Conservation (phyloP, 53 echinoderm and acorn worm species). For the Stichopus horrens region DNA sequence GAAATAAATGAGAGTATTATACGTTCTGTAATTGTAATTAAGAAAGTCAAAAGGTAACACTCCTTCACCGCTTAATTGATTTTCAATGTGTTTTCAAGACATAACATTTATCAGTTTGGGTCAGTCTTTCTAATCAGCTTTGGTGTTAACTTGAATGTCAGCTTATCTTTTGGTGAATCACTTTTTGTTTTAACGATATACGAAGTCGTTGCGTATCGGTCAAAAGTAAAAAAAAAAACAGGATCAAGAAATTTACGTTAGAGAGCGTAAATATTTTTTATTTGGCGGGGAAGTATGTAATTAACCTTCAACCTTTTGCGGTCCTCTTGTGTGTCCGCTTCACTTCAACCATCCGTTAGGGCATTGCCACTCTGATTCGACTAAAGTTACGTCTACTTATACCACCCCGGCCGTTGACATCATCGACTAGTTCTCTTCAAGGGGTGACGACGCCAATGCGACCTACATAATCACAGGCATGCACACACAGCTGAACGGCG, state of each 20-base stretch:
- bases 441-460: slow-evolving; percentile 31
- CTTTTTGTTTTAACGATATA: too few relatives aligned
- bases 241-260: neutral
- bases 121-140: too few relatives aligned
- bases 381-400: neutral
- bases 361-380: neutral
- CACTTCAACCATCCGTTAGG: neutral
- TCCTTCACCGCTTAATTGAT: too few relatives aligned
- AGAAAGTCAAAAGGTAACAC: too few relatives aligned
- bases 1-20: too few relatives aligned
- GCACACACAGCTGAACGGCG: neutral
- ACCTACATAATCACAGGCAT: slow-evolving; percentile 30
- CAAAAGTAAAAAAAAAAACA: neutral
- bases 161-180: neutral
- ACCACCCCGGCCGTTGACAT: slow-evolving; percentile 36
- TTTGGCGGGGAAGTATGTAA: slow-evolving; percentile 2
- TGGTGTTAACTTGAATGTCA: neutral
- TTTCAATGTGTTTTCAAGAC: too few relatives aligned
- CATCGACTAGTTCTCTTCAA: neutral
- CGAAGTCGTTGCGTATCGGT: neutral
- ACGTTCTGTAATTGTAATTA: too few relatives aligned
- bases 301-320: slow-evolving; percentile 27
- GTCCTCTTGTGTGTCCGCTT: neutral
- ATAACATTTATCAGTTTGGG: too few relatives aligned
- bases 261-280: neutral